Evolutionary conservation across 92 coral and sea anemone genomes (phyloP).

Genomic region (Porites lobata): DNA sequence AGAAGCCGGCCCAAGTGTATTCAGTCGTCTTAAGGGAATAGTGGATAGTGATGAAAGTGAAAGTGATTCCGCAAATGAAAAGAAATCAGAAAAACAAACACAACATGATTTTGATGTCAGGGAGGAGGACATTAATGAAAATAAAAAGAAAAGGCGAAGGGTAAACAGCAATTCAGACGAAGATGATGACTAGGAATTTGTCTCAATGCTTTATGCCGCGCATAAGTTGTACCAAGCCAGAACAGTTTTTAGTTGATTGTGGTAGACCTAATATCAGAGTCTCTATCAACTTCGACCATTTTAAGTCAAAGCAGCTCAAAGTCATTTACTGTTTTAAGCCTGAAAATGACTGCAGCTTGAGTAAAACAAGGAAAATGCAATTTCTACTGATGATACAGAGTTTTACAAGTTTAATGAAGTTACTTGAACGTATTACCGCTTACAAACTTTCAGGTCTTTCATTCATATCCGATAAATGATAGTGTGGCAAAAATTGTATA

Average conservation of each 20-base stretch:
- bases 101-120: neutral
- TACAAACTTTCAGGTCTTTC: no score
- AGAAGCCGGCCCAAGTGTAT: slow-evolving; percentile 15
- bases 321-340: no score
- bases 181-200: slow-evolving; percentile 20
- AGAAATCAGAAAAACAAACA: neutral
- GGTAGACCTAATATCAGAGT: neutral
- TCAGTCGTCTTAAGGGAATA: slow-evolving; percentile 82
- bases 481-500: no score
- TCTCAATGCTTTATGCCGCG: neutral
- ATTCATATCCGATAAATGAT: no score
- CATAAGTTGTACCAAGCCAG: neutral
- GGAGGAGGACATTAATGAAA: slow-evolving; percentile 17
- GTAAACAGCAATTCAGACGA: slow-evolving; percentile 34
- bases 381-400: no score
- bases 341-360: no score
- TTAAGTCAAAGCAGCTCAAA: no score
- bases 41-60: slow-evolving; percentile 95
- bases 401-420: no score
- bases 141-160: slow-evolving; percentile 30
- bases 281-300: no score
- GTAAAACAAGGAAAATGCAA: no score
- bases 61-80: slow-evolving; percentile 64
- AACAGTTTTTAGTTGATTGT: neutral
- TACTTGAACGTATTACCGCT: no score